Evolutionary conservation across 2,888 invertebrate genomes (phyloP), one percentile per base, ranked within the genome.

Genomic region (Adelognathus sp.): DNA sequence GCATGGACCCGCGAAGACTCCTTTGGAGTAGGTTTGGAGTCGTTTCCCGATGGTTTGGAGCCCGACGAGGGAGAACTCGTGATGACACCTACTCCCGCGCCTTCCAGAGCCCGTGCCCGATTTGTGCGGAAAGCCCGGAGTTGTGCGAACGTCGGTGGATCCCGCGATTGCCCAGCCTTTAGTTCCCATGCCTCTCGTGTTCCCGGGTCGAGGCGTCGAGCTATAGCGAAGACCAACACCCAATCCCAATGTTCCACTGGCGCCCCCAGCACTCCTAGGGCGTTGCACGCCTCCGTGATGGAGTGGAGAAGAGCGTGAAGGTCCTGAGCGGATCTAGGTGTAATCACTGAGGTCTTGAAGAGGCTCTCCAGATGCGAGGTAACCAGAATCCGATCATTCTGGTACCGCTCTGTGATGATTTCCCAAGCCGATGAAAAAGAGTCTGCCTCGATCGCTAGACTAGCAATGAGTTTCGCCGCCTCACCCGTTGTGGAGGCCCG

Each of bases 131-230:
- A 72, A 0, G 50, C 27, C 27, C 41, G 39, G 2, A 72, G 16
- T 0, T 63, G n/a, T 0, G 31, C 1, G 18, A 61, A 27, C 2
- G 21, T 11, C 1, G 36, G 64, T 0, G 33, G 64, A 1, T 36
- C 11, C 1, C n/a, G 31, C 0, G 64, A 52, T 3, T 36, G 52
- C 1, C 64, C 52, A 3, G 39, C 36, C 0, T 11, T 14, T 1
- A 39, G 6, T 9, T 72, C 72, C 63, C 63, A 72, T 0, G 72
- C 63, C 11, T 46, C 71, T 1, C 71, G 60, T 6, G 36, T 36
- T 1, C 24, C 14, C 1, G 46, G 5, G 61, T 39, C 52, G 29
- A 71, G 58, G 9, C 71, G 31, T 7, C 61, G 71, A 1, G 71
- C 7, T 1, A 71, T 52, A 9, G 46, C 52, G 31, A 61, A 36